phyloP scores from a whole-genome alignment of 92 coral and sea anemone genomes.

The Palythoa grandis region DNA sequence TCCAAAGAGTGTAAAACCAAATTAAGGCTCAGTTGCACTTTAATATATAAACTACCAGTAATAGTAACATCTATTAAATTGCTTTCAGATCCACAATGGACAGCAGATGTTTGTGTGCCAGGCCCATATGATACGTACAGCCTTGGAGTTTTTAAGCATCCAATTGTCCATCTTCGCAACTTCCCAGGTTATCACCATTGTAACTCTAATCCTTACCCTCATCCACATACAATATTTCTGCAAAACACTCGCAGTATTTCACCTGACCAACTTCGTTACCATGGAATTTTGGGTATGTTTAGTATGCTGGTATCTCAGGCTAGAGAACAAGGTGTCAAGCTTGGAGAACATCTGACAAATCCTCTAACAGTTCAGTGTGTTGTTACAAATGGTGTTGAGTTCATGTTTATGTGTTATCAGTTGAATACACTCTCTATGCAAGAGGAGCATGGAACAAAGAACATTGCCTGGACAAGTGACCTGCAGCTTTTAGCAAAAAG shows the following conservation, averaged over 20 bases:
- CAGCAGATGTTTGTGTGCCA: slow-evolving; percentile 57
- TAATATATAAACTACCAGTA: too few relatives aligned
- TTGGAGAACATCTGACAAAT: slow-evolving; percentile 77
- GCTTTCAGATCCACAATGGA: slow-evolving; percentile 68
- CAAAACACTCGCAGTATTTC: slow-evolving; percentile 69
- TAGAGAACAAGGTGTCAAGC: slow-evolving; percentile 66
- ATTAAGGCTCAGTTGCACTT: too few relatives aligned
- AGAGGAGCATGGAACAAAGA: slow-evolving; percentile 92
- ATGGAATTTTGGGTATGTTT: slow-evolving; percentile 93
- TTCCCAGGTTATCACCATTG: slow-evolving; percentile 84
- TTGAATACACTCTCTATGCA: slow-evolving; percentile 92
- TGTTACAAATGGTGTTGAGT: slow-evolving; percentile 76
- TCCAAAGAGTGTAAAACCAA: too few relatives aligned
- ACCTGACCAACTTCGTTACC: slow-evolving; percentile 73
- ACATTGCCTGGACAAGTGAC: slow-evolving; percentile 83
- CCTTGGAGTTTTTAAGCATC: slow-evolving; percentile 80
- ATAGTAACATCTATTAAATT: background rate
- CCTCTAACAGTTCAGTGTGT: slow-evolving; percentile 88
- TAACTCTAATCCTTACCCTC: slow-evolving; percentile 62
- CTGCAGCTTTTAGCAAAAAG: slow-evolving; percentile 52
- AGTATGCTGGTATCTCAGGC: slow-evolving; percentile 82
- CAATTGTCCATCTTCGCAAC: slow-evolving; percentile 88
- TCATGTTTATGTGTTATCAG: slow-evolving; percentile 87
- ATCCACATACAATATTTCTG: slow-evolving; percentile 80
- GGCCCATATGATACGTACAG: slow-evolving; percentile 90